Percentiles rank a stretch among this genome's conserved stretches.
These are phyloP conservation scores for Drosophila quasianomalipes DNA, from an alignment of 2,888 invertebrate genomes.

Conservation along the genomic window DNA sequence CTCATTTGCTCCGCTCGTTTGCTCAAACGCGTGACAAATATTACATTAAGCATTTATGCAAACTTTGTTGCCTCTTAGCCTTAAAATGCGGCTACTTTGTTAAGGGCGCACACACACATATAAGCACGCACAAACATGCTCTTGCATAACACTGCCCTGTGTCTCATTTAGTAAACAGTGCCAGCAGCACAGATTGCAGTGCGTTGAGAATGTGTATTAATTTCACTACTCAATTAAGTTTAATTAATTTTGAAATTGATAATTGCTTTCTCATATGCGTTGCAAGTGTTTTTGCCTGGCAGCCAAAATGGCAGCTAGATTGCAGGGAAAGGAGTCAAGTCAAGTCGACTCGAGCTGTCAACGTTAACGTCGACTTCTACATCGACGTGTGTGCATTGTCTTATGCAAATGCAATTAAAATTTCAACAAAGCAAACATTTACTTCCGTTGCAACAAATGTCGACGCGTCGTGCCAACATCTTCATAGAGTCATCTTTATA, in stretches of 20 bases:
- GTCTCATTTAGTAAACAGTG: constrained; percentile 44
- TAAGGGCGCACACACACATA: constrained; percentile 18
- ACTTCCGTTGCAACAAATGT: constrained; percentile 82
- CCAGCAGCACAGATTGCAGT: constrained; percentile 7
- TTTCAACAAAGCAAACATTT: constrained; percentile 83
- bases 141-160: constrained; percentile 47
- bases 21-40: constrained; percentile 77
- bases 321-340: constrained; percentile 13
- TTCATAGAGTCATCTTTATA: constrained; percentile 57
- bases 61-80: constrained; percentile 69
- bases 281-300: constrained; percentile 50
- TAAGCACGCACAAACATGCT: constrained; percentile 13
- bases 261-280: constrained; percentile 61
- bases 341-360: constrained; percentile 10
- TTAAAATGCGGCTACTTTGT: constrained; percentile 64
- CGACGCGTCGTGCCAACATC: constrained; percentile 51
- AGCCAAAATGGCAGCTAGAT: constrained; percentile 54
- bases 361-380: constrained; percentile 14
- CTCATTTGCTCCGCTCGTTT: constrained; percentile 66
- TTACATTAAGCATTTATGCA: constrained; percentile 73
- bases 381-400: constrained; percentile 55
- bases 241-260: constrained; percentile 82
- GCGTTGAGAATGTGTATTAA: constrained; percentile 68
- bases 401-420: constrained; percentile 83
- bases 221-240: constrained; percentile 81